These are phyloP conservation scores for Pelochelys cantorii DNA, from an alignment of 2,797 vertebrate genomes.

Conservation along the genomic window DNA sequence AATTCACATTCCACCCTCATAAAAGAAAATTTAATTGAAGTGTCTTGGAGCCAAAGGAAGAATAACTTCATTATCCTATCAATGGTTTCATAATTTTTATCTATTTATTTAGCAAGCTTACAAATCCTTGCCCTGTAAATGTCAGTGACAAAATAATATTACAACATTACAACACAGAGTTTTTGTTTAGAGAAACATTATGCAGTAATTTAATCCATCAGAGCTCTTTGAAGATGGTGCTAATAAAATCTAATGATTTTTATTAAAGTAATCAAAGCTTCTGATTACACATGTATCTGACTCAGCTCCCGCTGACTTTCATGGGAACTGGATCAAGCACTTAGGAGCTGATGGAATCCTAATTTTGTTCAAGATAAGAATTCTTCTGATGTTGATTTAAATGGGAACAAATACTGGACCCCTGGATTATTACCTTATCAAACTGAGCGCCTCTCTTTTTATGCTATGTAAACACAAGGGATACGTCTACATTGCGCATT, in stretches of 20 bases:
- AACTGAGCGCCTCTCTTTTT: not conserved
- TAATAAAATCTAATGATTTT: not conserved
- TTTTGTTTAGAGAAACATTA: not conserved
- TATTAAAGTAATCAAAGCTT: not conserved
- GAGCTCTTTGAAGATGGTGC: not conserved
- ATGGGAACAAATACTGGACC: not conserved
- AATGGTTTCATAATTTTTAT: fast-evolving
- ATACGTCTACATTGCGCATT: no score
- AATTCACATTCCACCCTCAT: not conserved
- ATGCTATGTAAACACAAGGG: not conserved
- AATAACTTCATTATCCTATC: not conserved
- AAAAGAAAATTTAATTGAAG: not conserved
- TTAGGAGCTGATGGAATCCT: not conserved
- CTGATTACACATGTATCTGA: not conserved
- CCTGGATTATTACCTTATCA: not conserved
- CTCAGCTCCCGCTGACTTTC: not conserved
- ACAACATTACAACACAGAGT: not conserved
- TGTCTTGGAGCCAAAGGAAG: not conserved
- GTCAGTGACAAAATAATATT: not conserved
- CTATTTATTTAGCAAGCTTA: slow-evolving; percentile 1
- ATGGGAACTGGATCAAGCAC: not conserved
- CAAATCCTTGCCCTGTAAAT: not conserved
- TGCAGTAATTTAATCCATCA: not conserved
- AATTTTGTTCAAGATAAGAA: not conserved
- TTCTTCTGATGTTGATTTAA: not conserved